Evolutionary conservation across 2,113 vertebrate genomes (phyloP), one percentile per base, ranked within the genome.

Genomic region (Vicugna pacos): DNA sequence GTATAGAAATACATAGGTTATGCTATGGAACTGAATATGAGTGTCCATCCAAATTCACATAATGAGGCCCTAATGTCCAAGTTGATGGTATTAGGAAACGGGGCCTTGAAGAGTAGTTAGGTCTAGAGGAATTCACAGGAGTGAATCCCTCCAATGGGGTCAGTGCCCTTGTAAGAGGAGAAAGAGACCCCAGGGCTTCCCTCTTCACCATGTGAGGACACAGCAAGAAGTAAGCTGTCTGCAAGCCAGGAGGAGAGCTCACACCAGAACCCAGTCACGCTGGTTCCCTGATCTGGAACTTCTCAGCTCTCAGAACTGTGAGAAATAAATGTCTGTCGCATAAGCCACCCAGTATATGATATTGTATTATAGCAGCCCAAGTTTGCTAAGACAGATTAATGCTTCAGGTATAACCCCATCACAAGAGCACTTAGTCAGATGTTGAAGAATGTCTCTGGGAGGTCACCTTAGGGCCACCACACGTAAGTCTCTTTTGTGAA

Each of bases 71-170:
- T 85, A 12, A 80, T 1, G 2, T 22, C 5, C 50, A 62, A 24
- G 62, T 10, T 28, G 22, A 38, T 20, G 17, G 1, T 54, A 28
- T 89, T 38, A 50, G 16, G 7, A 84, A 20, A 8, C 46, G 13
- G 22, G 1, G 5, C 56, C 10, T 75, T 58, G n/a, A 13, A 38
- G 58, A 24, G 32, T 72, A 50, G 28, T 72, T 64, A 19, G 1
- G 24, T 32, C 6, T 48, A 79, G 20, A 89, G 28, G n/a, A 46
- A 7, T 14, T 54, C 76, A 30, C 65, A 4, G n/a, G 4, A 4
- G 4, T 22, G 1, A n/a, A 24, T 3, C 42, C 0, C 2, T 3
- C 1, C 16, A 17, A n/a, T 38, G 24, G 3, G 30, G n/a, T 89
- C 30, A 62, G 13, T 26, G 1, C 26, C 26, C 8, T 26, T 17